Evolutionary conservation across 2,797 vertebrate genomes (phyloP), one percentile per base, ranked within the genome.

Genomic region (Leuciscus waleckii): DNA sequence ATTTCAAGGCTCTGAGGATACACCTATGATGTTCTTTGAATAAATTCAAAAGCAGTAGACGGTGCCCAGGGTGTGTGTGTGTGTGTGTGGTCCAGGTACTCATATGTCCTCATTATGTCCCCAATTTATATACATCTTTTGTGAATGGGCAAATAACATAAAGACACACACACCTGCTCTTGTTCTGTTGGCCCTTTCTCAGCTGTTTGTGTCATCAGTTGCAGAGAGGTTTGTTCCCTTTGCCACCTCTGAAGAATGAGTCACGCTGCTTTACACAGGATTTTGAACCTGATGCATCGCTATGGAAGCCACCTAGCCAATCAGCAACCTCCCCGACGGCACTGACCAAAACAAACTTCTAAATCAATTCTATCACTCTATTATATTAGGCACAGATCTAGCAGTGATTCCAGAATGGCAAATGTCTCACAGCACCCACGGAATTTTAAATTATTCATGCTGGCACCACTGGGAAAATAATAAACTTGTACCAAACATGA

Each of bases 361-460:
- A 56, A 81, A 73, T 79, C 21, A 29, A 56, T 74, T 82, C 19
- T 65, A 76, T 85, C 51, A 21, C 69, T 82, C 51, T 70, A 67
- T 81, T 71, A 81, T 87, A 89, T 87, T 84, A 90, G 86, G 43
- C 49, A 84, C 58, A 70, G 14, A 69, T 82, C 83, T 69, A 83
- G 77, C 83, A 84, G 79, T 56, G 49, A 70, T 58, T 69, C 26
- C 61, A 80, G 61, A 61, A 51, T 10, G 23, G 43, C 35, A 63
- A 71, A 75, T 58, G 85, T 65, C 78, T 70, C 73, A 49, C 63
- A 58, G 75, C 63, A 54, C 61, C 32, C 21, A 37, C 35, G 65
- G n/a, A 87, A 80, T 69, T 78, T 49, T 88, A 19, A 41, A 89
- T 90, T 88, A 87, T 89, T 80, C 43, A 88, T 85, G 54, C 65